These are phyloP conservation scores for Brachystomella parvula DNA, from an alignment of 1,140 invertebrate genomes.

Conservation along the genomic window DNA sequence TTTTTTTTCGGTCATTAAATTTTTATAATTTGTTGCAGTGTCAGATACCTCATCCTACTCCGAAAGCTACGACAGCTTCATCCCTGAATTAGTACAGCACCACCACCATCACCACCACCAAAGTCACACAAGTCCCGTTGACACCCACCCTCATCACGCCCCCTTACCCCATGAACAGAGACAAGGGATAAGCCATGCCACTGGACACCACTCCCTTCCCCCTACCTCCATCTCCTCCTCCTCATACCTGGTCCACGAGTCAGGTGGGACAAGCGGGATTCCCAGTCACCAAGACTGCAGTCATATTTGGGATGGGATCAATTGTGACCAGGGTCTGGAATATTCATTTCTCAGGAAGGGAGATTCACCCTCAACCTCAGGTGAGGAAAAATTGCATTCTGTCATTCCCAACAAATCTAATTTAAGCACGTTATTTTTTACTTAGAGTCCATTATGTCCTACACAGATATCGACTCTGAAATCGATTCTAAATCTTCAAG, in stretches of 20 bases:
- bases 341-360: conserved; percentile 21
- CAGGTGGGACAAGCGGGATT: not conserved
- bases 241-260: not conserved
- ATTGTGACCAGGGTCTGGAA: conserved; percentile 12
- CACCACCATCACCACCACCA: conserved; percentile 19
- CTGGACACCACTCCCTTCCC: not conserved
- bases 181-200: not conserved
- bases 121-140: not conserved
- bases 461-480: conserved; percentile 31
- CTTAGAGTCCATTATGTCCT: conserved; percentile 14
- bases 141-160: not conserved
- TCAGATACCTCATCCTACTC: conserved; percentile 26
- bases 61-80: conserved; percentile 29
- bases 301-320: conserved; percentile 33
- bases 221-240: not conserved
- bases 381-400: conserved; percentile 8
- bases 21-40: conserved; percentile 19
- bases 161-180: not conserved
- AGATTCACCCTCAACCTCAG: conserved; percentile 31
- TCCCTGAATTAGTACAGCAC: conserved; percentile 21
- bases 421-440: not conserved
- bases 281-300: conserved; percentile 16
- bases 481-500: conserved; percentile 35
- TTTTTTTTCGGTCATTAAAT: not conserved
- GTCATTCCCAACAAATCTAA: not conserved